phyloP scores from a whole-genome alignment of 2,888 invertebrate genomes.

The Eupithecia abbreviata region DNA sequence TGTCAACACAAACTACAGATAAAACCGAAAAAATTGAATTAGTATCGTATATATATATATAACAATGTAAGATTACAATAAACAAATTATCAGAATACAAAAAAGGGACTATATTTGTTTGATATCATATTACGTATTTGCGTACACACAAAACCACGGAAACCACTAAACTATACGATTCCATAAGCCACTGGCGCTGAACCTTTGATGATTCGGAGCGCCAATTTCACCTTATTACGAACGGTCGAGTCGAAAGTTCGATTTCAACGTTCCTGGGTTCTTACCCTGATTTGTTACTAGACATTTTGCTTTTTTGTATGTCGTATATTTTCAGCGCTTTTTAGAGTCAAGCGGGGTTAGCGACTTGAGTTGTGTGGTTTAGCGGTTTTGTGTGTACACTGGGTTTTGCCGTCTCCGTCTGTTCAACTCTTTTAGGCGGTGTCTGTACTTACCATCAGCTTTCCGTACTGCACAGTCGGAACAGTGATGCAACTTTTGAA shows the following conservation, averaged over 20 bases:
- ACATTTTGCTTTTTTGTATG: neutral
- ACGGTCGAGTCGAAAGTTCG: neutral
- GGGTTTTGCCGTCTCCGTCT: neutral
- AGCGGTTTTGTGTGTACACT: neutral
- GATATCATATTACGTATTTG: too few relatives aligned
- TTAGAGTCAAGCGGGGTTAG: neutral
- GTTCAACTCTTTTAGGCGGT: neutral
- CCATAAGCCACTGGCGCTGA: neutral
- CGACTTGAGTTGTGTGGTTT: neutral
- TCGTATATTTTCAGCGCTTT: neutral
- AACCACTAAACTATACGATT: neutral
- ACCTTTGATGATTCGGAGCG: neutral
- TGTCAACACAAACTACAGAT: too few relatives aligned
- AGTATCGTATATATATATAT: too few relatives aligned
- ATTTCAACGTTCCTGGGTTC: neutral
- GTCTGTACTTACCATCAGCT: neutral
- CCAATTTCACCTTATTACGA: neutral
- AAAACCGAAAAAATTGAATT: too few relatives aligned
- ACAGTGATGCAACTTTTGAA: constrained; percentile 4
- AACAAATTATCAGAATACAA: too few relatives aligned
- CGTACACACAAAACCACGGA: neutral
- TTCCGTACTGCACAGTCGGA: neutral
- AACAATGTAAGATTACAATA: too few relatives aligned
- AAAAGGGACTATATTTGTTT: too few relatives aligned
- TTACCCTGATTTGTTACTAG: neutral